Conservation (phyloP, 2,113 vertebrate species). For the Semnornis frantzii region DNA sequence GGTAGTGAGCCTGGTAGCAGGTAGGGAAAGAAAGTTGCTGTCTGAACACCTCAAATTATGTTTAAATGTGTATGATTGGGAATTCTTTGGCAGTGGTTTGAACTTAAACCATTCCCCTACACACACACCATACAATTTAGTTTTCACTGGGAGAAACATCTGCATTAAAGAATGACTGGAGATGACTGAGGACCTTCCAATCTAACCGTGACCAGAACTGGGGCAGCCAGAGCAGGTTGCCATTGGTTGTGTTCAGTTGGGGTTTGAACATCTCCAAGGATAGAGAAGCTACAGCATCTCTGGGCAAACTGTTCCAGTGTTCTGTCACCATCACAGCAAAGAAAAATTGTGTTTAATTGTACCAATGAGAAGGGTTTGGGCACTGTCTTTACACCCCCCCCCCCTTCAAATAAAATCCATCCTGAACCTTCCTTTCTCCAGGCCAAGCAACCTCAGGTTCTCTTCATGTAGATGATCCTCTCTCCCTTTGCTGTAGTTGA, state of each 20-base stretch:
- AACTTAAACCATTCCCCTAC: fast-evolving
- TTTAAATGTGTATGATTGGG: not conserved
- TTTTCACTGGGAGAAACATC: not conserved
- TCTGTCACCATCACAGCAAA: too few relatives aligned
- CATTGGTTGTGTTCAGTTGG: not conserved
- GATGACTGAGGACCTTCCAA: not conserved
- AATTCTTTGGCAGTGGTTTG: not conserved
- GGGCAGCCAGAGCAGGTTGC: too few relatives aligned
- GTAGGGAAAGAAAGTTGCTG: not conserved
- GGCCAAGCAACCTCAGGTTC: not conserved
- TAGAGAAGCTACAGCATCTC: not conserved
- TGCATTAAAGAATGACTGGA: not conserved
- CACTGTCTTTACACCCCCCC: not conserved
- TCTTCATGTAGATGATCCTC: not conserved
- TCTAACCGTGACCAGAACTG: fast-evolving
- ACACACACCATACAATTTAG: fast-evolving
- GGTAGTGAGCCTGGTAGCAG: not conserved
- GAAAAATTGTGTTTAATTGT: not conserved
- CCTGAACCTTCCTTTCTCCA: not conserved
- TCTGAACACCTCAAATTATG: not conserved
- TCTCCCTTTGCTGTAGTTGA: not conserved
- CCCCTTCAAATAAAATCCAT: not conserved
- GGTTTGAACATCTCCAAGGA: not conserved
- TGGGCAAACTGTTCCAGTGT: too few relatives aligned
- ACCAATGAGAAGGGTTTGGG: not conserved